Evolutionary conservation across 2,888 invertebrate genomes (phyloP).

Genomic region (Clusia tigrina): DNA sequence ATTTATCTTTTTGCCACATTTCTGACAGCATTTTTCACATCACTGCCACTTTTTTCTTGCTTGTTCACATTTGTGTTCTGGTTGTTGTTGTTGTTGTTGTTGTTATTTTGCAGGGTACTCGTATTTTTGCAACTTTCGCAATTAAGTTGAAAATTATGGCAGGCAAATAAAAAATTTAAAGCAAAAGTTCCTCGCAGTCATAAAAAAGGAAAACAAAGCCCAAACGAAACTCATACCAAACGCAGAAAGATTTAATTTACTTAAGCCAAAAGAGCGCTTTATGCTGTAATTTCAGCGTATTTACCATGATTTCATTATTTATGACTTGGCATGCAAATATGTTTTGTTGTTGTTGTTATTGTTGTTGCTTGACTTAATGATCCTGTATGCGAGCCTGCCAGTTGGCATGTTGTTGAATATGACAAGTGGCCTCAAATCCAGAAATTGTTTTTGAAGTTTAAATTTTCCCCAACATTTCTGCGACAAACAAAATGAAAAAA

Average conservation of each 20-base stretch:
- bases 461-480: background rate
- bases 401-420: background rate
- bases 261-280: background rate
- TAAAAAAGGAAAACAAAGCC: background rate
- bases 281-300: conserved; percentile 2
- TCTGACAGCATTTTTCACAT: conserved; percentile 3
- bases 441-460: conserved; percentile 2
- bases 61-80: background rate
- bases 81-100: background rate
- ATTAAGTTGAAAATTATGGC: conserved; percentile 5
- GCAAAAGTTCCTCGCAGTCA: background rate
- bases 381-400: background rate
- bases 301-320: conserved; percentile 14
- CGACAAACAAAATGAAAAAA: background rate
- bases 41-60: too few species aligned
- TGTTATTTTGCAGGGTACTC: background rate
- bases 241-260: conserved; percentile 10
- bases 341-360: conserved; percentile 12
- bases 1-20: too few species aligned
- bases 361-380: conserved; percentile 12
- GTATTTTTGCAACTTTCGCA: conserved; percentile 8
- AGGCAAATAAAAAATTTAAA: conserved; percentile 6
- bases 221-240: background rate
- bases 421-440: background rate
- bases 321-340: conserved; percentile 20